A percentile compares a stretch with the other conserved stretches of the same genome.
Evolutionary conservation across 2,797 vertebrate genomes (phyloP).

Genomic region (Anolis apletophallus): DNA sequence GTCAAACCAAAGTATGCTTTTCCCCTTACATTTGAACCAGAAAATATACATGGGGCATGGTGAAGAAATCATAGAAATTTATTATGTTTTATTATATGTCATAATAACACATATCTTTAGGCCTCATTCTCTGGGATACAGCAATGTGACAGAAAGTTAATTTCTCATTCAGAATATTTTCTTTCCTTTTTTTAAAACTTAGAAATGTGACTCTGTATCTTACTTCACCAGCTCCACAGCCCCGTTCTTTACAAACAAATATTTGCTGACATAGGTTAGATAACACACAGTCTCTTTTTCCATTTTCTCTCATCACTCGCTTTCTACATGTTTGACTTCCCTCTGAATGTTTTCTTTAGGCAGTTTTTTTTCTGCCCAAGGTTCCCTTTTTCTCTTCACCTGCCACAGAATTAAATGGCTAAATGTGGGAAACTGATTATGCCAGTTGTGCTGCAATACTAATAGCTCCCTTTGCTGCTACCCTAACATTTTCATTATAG

Average conservation of each 20-base stretch:
- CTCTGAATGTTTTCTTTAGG: not conserved
- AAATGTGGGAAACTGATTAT: conserved; percentile 16
- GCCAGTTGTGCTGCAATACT: not conserved
- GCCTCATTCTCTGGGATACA: not conserved
- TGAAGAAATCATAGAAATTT: not conserved
- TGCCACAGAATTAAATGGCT: not conserved
- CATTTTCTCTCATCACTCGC: not conserved
- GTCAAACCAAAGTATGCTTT: not conserved
- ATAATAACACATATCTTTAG: not conserved
- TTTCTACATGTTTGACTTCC: not conserved
- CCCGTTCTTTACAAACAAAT: not conserved
- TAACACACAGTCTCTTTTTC: conserved; percentile 3
- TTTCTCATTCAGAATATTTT: not conserved
- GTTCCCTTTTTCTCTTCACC: not conserved
- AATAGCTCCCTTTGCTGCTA: not conserved
- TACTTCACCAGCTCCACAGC: conserved; percentile 2
- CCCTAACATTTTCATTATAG: conserved; percentile 11
- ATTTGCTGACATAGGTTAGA: not conserved
- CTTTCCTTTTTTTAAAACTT: not conserved
- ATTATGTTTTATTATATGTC: not conserved
- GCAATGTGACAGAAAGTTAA: not conserved
- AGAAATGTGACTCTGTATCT: not conserved
- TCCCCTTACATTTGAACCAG: not conserved
- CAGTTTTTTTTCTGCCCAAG: conserved; percentile 9
- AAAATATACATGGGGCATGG: not conserved